phyloP scores from a whole-genome alignment of 2,797 vertebrate genomes.

The Pantherophis alleghaniensis region DNA sequence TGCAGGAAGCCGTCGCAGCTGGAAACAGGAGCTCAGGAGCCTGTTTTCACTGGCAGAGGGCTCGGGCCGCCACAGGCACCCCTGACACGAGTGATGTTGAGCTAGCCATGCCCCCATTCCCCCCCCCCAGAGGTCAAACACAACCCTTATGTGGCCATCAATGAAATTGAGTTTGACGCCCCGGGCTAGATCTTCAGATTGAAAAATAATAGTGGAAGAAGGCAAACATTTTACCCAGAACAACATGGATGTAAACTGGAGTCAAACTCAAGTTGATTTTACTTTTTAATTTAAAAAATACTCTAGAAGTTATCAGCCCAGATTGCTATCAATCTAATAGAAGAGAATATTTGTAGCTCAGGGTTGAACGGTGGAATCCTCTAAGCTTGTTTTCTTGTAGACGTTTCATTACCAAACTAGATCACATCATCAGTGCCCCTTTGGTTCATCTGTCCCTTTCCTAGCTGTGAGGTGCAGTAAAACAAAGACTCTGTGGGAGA shows the following conservation, averaged over 20 bases:
- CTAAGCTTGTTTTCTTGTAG: background rate
- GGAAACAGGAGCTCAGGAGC: too few species aligned
- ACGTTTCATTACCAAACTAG: background rate
- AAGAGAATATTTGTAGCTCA: background rate
- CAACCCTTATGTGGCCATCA: too few species aligned
- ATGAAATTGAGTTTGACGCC: too few species aligned
- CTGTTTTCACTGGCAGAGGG: too few species aligned
- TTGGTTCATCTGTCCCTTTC: background rate
- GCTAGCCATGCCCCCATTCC: too few species aligned
- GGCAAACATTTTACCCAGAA: background rate
- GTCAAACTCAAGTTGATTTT: background rate
- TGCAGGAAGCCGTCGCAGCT: too few species aligned
- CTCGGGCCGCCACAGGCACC: too few species aligned
- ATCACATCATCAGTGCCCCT: background rate
- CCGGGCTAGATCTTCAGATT: background rate
- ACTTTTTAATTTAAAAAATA: background rate
- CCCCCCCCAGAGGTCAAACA: too few species aligned
- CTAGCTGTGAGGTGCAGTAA: background rate
- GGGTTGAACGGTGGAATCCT: background rate
- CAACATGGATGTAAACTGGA: background rate
- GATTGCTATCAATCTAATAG: background rate
- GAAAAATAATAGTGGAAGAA: background rate
- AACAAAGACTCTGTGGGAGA: background rate
- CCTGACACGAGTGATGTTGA: too few species aligned
- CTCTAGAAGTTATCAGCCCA: background rate